Base-by-base conservation (phyloP, 2,888 invertebrate species). In the Caenorhabditis parvicauda region DNA sequence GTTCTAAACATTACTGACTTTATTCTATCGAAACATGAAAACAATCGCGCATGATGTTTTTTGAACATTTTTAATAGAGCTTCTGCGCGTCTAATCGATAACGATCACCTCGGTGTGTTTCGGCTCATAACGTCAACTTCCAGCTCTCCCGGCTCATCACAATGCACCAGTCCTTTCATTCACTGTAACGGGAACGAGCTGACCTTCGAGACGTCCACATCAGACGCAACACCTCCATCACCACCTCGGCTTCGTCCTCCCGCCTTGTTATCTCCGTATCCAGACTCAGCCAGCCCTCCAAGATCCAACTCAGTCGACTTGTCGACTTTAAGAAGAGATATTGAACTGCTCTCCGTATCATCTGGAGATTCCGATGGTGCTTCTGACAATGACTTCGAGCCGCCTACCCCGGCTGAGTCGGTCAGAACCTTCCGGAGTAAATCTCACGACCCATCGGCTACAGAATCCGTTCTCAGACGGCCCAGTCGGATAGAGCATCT, bases 221-320 rank as follows among this genome's bases (percentile, higher is more conserved):
- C 21, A 12, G 57, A 59, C 24, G 50, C 50, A 41, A 37, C 58
- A 17, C 51, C 64, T 21, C 59, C 64, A 21, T 53, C 63, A 14
- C 69, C 69, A 2, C 48, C 67, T n/a, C 62, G 63, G n/a, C 64
- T 68, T 27, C 64, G 64, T 44, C 65, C 67, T 7, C 70, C 66
- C 0, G 49, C 60, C 14, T 57, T 69, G 3, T 56, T 70, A 14
- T 60, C 68, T 22, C 70, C 68, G 2, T 67, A 66, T 41, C 66
- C 67, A n/a, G 70, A 67, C 29, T 63, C 64, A 3, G 61, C 63
- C 35, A 65, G 67, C 28, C 77, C 79, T 32, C 77, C 79, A 28
- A 54, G 79, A 32, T 75, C 75, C n/a, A 80, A 78, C 57, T 75
- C 75, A 14, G 70, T 79, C 55, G 79, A 79, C 57, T 47, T 79